Percentiles rank a stretch among this genome's conserved stretches.
Conservation (phyloP, 2,113 vertebrate genomes). For the Arizona elegans region DNA sequence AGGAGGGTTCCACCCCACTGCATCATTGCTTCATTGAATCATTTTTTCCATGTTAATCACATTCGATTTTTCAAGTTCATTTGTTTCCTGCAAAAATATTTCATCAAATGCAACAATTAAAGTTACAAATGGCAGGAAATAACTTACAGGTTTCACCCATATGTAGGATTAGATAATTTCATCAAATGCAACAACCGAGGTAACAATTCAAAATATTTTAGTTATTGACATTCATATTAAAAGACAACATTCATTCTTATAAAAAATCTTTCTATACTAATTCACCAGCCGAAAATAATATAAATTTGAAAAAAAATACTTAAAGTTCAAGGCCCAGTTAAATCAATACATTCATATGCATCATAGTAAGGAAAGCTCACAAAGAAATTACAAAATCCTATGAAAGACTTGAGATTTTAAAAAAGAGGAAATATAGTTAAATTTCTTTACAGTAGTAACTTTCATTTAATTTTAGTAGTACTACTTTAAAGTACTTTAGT, state of each 20-base stretch:
- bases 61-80: slow-evolving; percentile 5
- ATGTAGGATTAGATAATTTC: neutral
- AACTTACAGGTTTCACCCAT: neutral
- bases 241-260: neutral
- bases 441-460: neutral
- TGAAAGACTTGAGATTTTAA: neutral
- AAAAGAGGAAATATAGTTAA: neutral
- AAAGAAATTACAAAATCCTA: neutral
- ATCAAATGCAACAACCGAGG: neutral
- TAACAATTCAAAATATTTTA: neutral
- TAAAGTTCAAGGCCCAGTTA: slow-evolving; percentile 67
- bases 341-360: slow-evolving; percentile 31
- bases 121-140: slow-evolving; percentile 8
- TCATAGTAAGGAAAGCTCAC: neutral
- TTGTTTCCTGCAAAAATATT: neutral
- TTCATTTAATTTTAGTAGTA: neutral
- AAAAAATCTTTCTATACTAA: slow-evolving; percentile 21
- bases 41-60: slow-evolving; percentile 6
- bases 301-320: neutral
- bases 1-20: neutral
- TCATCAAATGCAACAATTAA: neutral
- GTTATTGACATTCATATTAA: neutral
- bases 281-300: slow-evolving; percentile 45
- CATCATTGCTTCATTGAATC: neutral
- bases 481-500: neutral